Evolutionary conservation across 2,888 invertebrate genomes (phyloP).

Genomic region (Metalampra italica): DNA sequence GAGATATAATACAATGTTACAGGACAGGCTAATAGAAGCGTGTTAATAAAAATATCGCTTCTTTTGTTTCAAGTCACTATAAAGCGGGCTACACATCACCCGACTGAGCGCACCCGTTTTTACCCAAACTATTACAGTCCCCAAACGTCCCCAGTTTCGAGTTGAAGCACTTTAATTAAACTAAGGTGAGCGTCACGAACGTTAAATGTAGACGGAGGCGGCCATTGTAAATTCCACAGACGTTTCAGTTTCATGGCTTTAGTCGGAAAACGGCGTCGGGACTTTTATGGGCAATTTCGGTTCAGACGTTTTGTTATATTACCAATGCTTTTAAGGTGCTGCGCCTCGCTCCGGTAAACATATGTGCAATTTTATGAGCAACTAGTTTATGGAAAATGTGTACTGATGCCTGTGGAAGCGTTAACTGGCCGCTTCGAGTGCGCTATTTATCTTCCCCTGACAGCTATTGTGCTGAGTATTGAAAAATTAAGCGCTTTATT

Average conservation of each 20-base stretch:
- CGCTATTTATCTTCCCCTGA: conserved; percentile 20
- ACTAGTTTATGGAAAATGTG: conserved; percentile 70
- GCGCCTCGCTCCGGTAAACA: conserved; percentile 73
- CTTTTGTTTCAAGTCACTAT: too few relatives aligned
- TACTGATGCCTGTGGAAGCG: conserved; percentile 54
- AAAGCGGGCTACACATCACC: not conserved
- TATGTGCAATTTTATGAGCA: conserved; percentile 70
- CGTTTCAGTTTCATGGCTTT: conserved; percentile 78
- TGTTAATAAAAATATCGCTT: too few relatives aligned
- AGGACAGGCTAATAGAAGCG: too few relatives aligned
- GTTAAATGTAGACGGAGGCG: conserved; percentile 71
- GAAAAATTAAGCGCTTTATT: conserved; percentile 9
- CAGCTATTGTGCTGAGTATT: conserved; percentile 4
- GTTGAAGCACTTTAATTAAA: conserved; percentile 70
- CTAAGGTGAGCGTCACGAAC: conserved; percentile 68
- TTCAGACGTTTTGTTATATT: conserved; percentile 79
- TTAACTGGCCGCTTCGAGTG: conserved; percentile 35
- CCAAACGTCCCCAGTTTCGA: conserved; percentile 13
- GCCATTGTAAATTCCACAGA: conserved; percentile 73
- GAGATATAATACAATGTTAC: too few relatives aligned
- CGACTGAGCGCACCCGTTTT: conserved; percentile 6
- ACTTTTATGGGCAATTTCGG: conserved; percentile 79
- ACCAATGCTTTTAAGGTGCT: conserved; percentile 79
- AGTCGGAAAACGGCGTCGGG: conserved; percentile 76
- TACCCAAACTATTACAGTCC: conserved; percentile 8